Evolutionary conservation across 1,140 invertebrate species (phyloP), one percentile per base, ranked within the genome.

Genomic region (Tetramorium simillimum): DNA sequence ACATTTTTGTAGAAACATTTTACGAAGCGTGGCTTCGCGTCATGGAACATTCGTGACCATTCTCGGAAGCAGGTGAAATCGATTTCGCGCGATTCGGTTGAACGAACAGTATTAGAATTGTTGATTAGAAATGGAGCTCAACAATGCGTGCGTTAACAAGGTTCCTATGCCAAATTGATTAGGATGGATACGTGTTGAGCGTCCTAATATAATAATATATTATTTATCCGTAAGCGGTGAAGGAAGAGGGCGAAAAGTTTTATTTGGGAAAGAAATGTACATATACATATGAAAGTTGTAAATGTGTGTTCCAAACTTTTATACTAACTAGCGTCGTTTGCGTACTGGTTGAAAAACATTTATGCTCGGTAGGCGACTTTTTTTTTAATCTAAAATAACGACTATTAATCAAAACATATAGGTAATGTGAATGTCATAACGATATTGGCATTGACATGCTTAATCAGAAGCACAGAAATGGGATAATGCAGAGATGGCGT

Each of bases 1-100:
- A 89, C 77, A 53, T 70, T 92, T 92, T 91, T 91, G 84, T 92
- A 92, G 86, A 92, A 88, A 80, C 62, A 84, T 92, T 92, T 91
- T 89, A 87, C 78, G 56, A 53, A 72, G 70, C 88, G 86, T 88
- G 86, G 43, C 91, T 90, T 90, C 89, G 80, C 88, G 89, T 89
- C 88, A 86, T 85, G 85, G 77, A 87, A 85, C 80, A 86, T 89
- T 90, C 37, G 65, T 76, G 87, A 75, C 51, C 82, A 85, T 46
- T 80, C 77, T 85, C 53, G 24, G 5, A 40, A 53, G 63, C n/a
- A 58, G 67, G 60, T 78, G 78, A 82, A 85, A 72, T 70, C 75
- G 63, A 87, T 67, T 75, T 63, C 18, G 56, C 69, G 56, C 40
- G 40, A 87, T 82, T 85, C 84, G 43, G 40, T 86, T 72, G 88